Conservation (phyloP, 1,140 invertebrate genomes). For the Camponotus vicinus region DNA sequence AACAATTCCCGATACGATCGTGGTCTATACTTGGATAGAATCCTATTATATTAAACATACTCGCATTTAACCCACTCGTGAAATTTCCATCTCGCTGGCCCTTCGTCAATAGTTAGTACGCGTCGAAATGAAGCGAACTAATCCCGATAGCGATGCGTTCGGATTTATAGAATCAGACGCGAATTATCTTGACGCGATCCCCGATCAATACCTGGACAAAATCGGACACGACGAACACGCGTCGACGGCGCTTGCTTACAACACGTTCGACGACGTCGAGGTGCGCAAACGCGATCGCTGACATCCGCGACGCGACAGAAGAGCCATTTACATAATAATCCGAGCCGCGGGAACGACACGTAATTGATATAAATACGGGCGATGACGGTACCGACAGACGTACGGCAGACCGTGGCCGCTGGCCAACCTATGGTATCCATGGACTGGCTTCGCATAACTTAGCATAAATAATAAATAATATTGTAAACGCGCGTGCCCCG, state of each 20-base stretch:
- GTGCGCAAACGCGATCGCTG: conserved; percentile 55
- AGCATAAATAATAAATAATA: conserved; percentile 85
- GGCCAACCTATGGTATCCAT: conserved; percentile 81
- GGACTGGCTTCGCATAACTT: conserved; percentile 82
- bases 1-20: not conserved
- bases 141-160: not conserved
- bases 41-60: not conserved
- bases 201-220: conserved; percentile 23
- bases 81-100: not conserved
- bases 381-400: conserved; percentile 82
- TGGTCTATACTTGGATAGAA: not conserved
- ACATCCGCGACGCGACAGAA: conserved; percentile 69
- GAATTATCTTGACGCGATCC: conserved; percentile 27
- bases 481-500: conserved; percentile 82
- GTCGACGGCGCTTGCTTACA: conserved; percentile 31
- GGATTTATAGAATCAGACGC: not conserved
- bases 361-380: conserved; percentile 84
- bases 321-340: conserved; percentile 83
- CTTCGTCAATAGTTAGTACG: not conserved
- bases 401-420: conserved; percentile 82
- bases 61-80: not conserved
- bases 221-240: conserved; percentile 9
- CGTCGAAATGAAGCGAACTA: not conserved
- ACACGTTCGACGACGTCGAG: conserved; percentile 32
- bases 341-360: conserved; percentile 81